Conservation (phyloP, 2,113 vertebrate genomes). For the Petrocephalus zakoni region DNA sequence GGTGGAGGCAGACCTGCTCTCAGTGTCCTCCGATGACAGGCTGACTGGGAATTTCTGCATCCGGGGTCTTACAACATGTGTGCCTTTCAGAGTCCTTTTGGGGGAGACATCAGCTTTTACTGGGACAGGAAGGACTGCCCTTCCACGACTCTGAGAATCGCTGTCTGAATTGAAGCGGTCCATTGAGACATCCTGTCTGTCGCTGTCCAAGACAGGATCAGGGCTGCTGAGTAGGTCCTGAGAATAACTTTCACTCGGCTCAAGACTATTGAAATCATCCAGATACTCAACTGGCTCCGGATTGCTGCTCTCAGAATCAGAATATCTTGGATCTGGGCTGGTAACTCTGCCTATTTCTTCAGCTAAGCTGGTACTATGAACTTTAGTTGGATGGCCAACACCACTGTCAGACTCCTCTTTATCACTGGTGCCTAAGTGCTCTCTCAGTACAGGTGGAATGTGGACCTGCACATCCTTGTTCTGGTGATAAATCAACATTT, state of each 20-base stretch:
- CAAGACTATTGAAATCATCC: conserved; percentile 70
- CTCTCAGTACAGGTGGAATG: conserved; percentile 39
- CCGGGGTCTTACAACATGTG: conserved; percentile 36
- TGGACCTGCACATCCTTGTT: conserved; percentile 20
- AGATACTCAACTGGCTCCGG: conserved; percentile 54
- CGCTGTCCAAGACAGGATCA: conserved; percentile 39
- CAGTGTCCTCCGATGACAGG: conserved; percentile 47
- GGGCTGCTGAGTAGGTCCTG: conserved; percentile 51
- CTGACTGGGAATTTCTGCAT: conserved; percentile 43
- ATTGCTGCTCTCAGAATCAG: conserved; percentile 53
- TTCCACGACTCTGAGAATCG: conserved; percentile 36
- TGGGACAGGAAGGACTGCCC: conserved; percentile 51
- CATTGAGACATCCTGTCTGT: conserved; percentile 21
- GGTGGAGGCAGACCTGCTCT: conserved; percentile 22
- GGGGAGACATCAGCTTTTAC: conserved; percentile 65
- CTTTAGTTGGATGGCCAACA: conserved; percentile 13
- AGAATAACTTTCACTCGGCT: conserved; percentile 48
- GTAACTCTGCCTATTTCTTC: conserved; percentile 31
- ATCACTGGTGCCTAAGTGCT: conserved; percentile 30
- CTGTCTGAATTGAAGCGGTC: conserved; percentile 36
- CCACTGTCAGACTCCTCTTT: conserved; percentile 8
- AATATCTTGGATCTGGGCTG: conserved; percentile 48
- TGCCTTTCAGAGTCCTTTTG: conserved; percentile 54
- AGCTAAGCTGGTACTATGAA: not conserved
- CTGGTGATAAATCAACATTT: conserved; percentile 25